Evolutionary conservation across 2,888 invertebrate species (phyloP), one percentile per base, ranked within the genome.

Genomic region (Muschampia plurimacula): DNA sequence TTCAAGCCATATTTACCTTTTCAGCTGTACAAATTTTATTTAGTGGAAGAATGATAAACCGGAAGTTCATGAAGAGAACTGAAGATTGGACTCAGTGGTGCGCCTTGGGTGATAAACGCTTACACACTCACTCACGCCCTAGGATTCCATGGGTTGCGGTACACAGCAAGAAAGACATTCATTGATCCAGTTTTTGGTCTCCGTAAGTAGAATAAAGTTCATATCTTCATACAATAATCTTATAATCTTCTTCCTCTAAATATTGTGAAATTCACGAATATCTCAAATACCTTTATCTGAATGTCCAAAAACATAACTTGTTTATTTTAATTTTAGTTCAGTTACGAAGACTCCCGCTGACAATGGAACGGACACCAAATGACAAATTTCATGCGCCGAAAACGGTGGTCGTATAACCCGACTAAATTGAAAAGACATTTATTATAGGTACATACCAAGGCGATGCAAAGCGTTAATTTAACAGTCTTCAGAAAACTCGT

Each of bases 301-400:
- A 60, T 62, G 7, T 49, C 52, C 15, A 41, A 67, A 67, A 66
- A 67, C 67, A 72, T 41, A 52, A 44, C n/a, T 4, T 72, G 67
- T 72, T 67, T 72, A 62, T 63, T 63, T 67, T 59, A 55, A 46
- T 72, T 72, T 65, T 22, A 68, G 60, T 63, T 49, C 65, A 69
- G 68, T 60, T 69, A 75, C 73, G 75, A 67, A 69, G 76, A 64
- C 80, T 78, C 81, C 78, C 78, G 76, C 77, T 73, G 74, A 71
- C 77, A 77, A 75, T 66, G 67, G 63, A 73, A 78, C 78, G 74
- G 79, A 80, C 74, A 72, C 76, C 80, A 76, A 86, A 86, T 86
- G 87, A 89, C 89, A 89, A 86, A 86, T 82, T 82, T 85, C 84
- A 82, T n/a, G 72, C 60, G 55, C 72, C 77, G 84, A 82, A 79